Evolutionary conservation across 1,140 invertebrate genomes (phyloP), one percentile per base, ranked within the genome.

Genomic region (Sinella curviseta): DNA sequence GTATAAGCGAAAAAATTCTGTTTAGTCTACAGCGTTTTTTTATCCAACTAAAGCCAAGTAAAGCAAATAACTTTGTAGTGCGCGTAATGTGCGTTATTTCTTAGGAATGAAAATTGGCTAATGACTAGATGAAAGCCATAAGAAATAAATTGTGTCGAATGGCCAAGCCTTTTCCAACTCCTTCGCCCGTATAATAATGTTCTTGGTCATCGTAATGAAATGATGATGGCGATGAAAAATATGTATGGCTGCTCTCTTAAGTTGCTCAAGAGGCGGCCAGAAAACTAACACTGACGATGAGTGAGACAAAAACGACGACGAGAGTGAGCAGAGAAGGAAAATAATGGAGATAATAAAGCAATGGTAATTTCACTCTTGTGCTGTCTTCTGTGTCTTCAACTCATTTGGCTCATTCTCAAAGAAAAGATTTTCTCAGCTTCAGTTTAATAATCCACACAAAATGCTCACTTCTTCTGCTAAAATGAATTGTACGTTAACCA

Each of bases 281-380:
- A 60, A 33, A 70, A 30, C 14, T n/a, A 65, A n/a, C 14, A n/a
- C 14, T n/a, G 24, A n/a, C 14, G 8, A 16, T 14, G 16, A 14
- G 24, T 26, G 8, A 26, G 20, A 12, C 8, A 48, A 65, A 65
- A n/a, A 65, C 57, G 57, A 48, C 39, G 14, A 60, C 14, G 65
- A 70, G 65, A 70, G 4, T 4, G 24, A 60, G 39, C 39, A 48
- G 57, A 16, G 65, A 70, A 70, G 65, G 31, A 70, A 70, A 70
- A n/a, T 70, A 70, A 33, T 70, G 65, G 65, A 70, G 26, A 70
- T 70, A 70, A 70, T 70, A 70, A 70, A 70, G 65, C 65, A 70
- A 70, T 70, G 30, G 26, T 70, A 70, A 70, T 70, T 60, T 70
- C 31, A 1, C 39, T 20, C 39, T 20, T 8, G 39, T 48, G 20